Evolutionary conservation across 2,888 invertebrate genomes (phyloP).

Genomic region (Tetragonula carbonaria): DNA sequence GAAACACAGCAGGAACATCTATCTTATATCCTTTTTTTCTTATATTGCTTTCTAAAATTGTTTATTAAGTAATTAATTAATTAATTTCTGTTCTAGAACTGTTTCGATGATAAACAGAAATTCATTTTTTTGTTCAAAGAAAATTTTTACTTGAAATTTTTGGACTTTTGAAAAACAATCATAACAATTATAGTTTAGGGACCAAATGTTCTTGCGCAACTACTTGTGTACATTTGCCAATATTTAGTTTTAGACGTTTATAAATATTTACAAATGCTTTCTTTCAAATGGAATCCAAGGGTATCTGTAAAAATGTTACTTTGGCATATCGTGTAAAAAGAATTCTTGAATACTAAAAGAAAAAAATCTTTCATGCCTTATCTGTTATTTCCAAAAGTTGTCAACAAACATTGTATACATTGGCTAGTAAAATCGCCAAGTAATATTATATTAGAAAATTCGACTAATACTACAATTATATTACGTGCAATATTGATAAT

Average conservation of each 20-base stretch:
- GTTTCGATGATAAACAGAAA: background rate
- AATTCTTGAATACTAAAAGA: background rate
- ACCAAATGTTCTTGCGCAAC: constrained; percentile 73
- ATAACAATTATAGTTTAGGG: constrained; percentile 77
- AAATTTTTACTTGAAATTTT: constrained; percentile 38
- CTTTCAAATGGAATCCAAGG: background rate
- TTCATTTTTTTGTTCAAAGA: background rate
- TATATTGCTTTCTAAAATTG: background rate
- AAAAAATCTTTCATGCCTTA: background rate
- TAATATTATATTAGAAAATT: background rate
- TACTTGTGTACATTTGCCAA: background rate
- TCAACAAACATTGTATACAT: background rate
- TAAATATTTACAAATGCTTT: constrained; percentile 9
- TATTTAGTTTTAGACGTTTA: background rate
- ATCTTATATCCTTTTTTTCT: too few species aligned
- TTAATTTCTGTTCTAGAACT: background rate
- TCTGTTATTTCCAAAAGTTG: constrained; percentile 1
- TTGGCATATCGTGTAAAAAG: constrained; percentile 13
- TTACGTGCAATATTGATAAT: constrained; percentile 68
- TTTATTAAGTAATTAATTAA: background rate
- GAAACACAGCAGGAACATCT: background rate
- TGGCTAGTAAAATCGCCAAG: constrained; percentile 13
- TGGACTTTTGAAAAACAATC: constrained; percentile 56
- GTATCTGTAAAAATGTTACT: constrained; percentile 12
- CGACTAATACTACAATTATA: constrained; percentile 54